These are phyloP conservation scores for Pyrgilauda ruficollis DNA, from an alignment of 2,113 vertebrate species.

Conservation along the genomic window DNA sequence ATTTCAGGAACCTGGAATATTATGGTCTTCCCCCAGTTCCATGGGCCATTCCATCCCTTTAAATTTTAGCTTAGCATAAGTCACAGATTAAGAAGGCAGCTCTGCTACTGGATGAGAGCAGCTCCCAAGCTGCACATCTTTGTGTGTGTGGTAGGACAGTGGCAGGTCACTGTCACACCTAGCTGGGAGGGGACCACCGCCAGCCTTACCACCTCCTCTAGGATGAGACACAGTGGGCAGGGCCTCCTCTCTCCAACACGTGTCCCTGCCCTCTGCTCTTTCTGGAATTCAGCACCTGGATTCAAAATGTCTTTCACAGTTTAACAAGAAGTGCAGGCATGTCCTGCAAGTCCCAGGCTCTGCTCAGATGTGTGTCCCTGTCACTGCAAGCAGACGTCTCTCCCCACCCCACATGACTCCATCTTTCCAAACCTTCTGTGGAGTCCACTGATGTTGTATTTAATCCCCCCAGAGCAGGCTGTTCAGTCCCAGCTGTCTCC, in stretches of 20 bases:
- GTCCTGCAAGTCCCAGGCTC: neutral
- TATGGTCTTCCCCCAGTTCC: neutral
- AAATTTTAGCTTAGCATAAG: neutral
- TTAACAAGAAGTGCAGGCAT: neutral
- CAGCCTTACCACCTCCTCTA: neutral
- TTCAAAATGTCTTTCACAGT: neutral
- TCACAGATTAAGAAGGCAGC: neutral
- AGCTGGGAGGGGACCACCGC: neutral
- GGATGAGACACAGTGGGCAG: neutral
- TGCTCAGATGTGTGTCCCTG: accelerated
- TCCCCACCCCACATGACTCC: neutral
- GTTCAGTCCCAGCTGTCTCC: neutral
- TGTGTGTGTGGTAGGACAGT: neutral
- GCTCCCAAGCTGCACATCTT: too few species aligned
- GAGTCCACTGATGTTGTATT: neutral
- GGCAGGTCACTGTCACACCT: neutral
- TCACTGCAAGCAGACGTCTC: neutral
- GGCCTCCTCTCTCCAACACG: accelerated
- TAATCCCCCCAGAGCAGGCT: accelerated
- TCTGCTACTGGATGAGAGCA: too few species aligned
- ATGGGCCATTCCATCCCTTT: neutral
- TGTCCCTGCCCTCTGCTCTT: neutral
- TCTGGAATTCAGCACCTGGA: neutral
- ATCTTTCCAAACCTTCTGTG: neutral
- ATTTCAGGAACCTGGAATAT: neutral